phyloP scores from a whole-genome alignment of 2,113 vertebrate species.

The Antigone vipio region DNA sequence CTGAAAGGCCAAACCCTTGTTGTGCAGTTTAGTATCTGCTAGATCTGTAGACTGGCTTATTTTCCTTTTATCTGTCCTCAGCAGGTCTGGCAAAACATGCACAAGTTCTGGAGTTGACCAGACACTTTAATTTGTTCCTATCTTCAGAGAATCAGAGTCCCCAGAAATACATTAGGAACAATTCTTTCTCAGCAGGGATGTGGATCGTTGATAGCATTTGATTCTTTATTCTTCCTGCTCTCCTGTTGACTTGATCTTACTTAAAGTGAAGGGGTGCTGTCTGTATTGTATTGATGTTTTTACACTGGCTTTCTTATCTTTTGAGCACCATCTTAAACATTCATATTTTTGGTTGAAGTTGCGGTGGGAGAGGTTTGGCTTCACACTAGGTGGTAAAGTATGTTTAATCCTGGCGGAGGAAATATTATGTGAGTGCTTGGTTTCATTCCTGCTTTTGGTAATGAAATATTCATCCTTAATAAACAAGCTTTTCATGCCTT shows the following conservation, averaged over 20 bases:
- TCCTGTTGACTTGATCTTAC: not conserved
- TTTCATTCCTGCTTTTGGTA: not conserved
- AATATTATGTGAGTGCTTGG: not conserved
- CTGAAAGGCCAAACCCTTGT: not conserved
- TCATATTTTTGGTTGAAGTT: not conserved
- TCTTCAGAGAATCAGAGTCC: not conserved
- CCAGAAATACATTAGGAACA: rapidly evolving
- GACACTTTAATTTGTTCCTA: not conserved
- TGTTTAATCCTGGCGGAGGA: not conserved
- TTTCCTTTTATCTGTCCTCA: not conserved
- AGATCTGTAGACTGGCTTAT: not conserved
- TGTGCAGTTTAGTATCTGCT: not conserved
- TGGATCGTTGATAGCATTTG: not conserved
- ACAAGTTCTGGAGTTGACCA: not conserved
- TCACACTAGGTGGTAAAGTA: not conserved
- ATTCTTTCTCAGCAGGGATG: not conserved
- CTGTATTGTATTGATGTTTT: not conserved
- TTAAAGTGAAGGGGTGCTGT: not conserved
- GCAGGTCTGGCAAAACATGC: not conserved
- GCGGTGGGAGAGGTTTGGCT: not conserved
- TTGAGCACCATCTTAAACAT: not conserved
- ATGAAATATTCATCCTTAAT: conserved; percentile 23
- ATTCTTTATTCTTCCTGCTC: not conserved
- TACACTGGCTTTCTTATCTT: not conserved
- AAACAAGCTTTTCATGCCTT: conserved; percentile 33